Evolutionary conservation across 1,140 invertebrate species (phyloP).

Genomic region (Asbolus verrucosus): DNA sequence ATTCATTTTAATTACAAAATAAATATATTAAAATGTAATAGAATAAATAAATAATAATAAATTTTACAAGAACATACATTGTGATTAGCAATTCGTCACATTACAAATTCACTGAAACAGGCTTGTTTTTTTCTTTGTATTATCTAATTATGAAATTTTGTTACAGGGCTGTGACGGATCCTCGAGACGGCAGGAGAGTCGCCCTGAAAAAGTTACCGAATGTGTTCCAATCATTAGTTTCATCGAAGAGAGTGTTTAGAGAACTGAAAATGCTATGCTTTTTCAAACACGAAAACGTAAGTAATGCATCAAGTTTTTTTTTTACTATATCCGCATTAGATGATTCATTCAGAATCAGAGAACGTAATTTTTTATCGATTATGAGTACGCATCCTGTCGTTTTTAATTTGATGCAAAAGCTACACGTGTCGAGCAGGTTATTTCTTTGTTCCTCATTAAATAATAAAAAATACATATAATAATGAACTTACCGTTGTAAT

Average conservation of each 20-base stretch:
- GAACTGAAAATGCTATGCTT: constrained; percentile 99
- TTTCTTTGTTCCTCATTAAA: no score
- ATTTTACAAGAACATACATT: no score
- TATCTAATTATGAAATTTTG: constrained; percentile 39
- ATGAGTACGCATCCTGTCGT: neutral
- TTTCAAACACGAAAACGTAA: constrained; percentile 99
- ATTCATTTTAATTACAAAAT: no score
- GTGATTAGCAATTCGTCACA: no score
- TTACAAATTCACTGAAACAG: no score
- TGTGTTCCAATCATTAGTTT: constrained; percentile 99
- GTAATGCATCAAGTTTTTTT: constrained; percentile 63
- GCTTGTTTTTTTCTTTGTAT: no score
- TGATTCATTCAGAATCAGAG: constrained; percentile 16
- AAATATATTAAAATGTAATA: no score
- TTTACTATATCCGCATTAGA: constrained; percentile 7
- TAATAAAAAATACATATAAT: no score
- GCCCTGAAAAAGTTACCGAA: constrained; percentile 99
- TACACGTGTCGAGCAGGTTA: constrained; percentile 23
- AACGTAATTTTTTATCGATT: constrained; percentile 7
- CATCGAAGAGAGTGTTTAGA: constrained; percentile 97
- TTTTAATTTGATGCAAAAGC: neutral
- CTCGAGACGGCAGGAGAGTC: constrained; percentile 96
- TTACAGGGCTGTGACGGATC: constrained; percentile 98
- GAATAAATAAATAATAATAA: no score
- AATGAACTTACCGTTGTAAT: no score